Conservation (phyloP, 2,113 vertebrate species). For the Marmota monax region DNA sequence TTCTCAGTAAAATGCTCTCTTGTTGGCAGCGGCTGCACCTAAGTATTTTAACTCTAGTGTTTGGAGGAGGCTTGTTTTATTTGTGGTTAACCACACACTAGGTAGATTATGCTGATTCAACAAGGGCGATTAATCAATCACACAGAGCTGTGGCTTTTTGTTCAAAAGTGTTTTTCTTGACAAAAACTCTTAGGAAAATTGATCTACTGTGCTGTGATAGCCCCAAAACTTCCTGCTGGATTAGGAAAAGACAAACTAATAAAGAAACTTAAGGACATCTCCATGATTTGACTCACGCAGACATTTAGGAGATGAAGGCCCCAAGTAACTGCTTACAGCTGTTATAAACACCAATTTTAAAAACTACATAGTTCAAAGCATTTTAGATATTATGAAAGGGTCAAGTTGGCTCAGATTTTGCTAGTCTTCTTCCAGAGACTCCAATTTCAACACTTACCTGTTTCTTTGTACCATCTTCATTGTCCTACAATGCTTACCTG, state of each 20-base stretch:
- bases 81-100: neutral
- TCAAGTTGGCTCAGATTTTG: neutral
- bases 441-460: constrained; percentile 18
- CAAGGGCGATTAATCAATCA: neutral
- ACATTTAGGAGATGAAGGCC: neutral
- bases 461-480: neutral
- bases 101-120: neutral
- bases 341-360: constrained; percentile 31
- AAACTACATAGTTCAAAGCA: neutral
- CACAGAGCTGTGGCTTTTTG: neutral
- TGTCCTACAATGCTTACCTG: neutral
- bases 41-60: neutral
- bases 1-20: neutral
- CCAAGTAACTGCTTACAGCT: neutral
- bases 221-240: neutral
- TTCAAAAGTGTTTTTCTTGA: neutral
- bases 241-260: neutral
- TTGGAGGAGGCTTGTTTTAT: neutral
- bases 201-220: neutral
- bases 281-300: neutral
- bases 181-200: constrained; percentile 33
- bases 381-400: neutral
- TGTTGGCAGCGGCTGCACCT: neutral
- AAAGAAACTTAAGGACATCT: neutral
- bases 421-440: neutral